These are phyloP conservation scores for Scaptomyza polygonia DNA, from an alignment of 2,888 invertebrate species.

Conservation along the genomic window DNA sequence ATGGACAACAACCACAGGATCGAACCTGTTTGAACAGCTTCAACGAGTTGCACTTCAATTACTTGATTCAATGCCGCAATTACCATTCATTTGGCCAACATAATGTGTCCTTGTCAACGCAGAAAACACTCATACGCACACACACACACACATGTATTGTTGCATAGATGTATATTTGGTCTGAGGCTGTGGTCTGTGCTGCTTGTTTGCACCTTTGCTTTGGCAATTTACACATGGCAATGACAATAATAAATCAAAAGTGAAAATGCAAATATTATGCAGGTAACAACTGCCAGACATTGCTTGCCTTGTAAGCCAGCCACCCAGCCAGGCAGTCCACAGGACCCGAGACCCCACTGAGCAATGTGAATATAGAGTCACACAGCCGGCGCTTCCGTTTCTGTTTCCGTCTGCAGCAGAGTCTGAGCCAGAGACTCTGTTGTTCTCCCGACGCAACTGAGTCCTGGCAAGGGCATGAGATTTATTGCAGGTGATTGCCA, in stretches of 20 bases:
- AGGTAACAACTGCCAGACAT: constrained; percentile 53
- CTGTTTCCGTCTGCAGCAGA: constrained; percentile 4
- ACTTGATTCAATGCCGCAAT: constrained; percentile 78
- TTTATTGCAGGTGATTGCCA: constrained; percentile 66
- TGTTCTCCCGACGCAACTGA: constrained; percentile 29
- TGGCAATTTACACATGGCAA: constrained; percentile 78
- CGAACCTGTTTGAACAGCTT: constrained; percentile 51
- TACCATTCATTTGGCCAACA: constrained; percentile 77
- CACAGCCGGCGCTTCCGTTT: constrained; percentile 2
- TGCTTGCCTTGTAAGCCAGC: constrained; percentile 41
- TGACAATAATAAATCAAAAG: constrained; percentile 80
- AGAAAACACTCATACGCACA: constrained; percentile 18
- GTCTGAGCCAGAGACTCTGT: constrained; percentile 2
- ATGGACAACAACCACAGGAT: constrained; percentile 14
- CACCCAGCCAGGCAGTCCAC: constrained; percentile 17
- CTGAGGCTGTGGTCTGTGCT: constrained; percentile 37
- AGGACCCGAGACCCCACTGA: neutral
- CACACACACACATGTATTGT: constrained; percentile 12
- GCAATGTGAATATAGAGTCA: constrained; percentile 1
- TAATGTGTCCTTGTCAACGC: constrained; percentile 77
- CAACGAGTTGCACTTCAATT: constrained; percentile 72
- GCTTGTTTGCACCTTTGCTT: constrained; percentile 77
- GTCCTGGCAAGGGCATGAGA: constrained; percentile 27
- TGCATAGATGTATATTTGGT: constrained; percentile 12
- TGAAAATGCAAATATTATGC: constrained; percentile 79